Conservation (phyloP, 1,140 invertebrate species). For the Delia radicum region DNA sequence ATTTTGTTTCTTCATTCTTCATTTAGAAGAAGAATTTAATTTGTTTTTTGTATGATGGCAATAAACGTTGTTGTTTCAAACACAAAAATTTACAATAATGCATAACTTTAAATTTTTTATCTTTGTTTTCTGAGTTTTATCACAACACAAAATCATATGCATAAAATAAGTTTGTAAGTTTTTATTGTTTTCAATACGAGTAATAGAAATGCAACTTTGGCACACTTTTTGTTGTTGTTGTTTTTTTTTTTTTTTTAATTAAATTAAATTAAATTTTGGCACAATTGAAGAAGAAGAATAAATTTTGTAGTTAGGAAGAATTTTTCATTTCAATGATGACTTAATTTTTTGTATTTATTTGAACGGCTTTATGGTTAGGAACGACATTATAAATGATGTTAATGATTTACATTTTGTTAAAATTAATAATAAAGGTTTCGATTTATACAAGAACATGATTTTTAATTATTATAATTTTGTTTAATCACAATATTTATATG, state of each 20-base stretch:
- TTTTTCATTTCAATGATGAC: neutral
- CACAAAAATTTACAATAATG: neutral
- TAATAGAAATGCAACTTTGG: neutral
- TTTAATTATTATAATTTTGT: neutral
- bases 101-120: conserved; percentile 9
- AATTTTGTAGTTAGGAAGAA: neutral
- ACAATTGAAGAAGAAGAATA: conserved; percentile 11
- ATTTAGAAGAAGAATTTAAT: conserved; percentile 52
- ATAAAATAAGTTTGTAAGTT: neutral
- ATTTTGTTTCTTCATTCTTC: conserved; percentile 94
- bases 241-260: neutral
- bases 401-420: neutral
- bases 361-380: neutral
- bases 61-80: conserved; percentile 3
- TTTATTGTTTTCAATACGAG: neutral
- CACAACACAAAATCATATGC: conserved; percentile 13
- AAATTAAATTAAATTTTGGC: neutral
- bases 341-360: neutral
- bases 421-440: neutral
- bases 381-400: neutral
- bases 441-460: neutral
- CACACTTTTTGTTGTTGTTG: no score
- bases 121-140: neutral
- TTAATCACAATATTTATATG: neutral
- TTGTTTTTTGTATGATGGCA: conserved; percentile 4